Evolutionary conservation across 2,888 invertebrate genomes (phyloP).

Genomic region (Plusia festucae): DNA sequence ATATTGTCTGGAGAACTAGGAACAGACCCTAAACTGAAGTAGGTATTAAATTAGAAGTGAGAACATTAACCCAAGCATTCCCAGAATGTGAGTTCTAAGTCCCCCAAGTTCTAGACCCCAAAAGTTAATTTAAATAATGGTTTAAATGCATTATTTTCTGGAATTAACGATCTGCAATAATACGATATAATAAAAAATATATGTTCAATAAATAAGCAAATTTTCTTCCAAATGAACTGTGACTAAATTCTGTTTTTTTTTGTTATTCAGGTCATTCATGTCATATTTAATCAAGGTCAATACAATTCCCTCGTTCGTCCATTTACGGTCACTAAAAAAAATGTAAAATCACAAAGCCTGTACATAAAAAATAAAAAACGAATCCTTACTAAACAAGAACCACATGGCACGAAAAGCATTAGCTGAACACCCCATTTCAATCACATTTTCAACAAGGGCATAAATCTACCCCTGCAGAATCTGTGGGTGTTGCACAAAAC

Average conservation of each 20-base stretch:
- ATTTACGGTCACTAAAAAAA: background rate
- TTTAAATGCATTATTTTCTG: background rate
- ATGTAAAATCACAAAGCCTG: background rate
- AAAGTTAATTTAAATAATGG: background rate
- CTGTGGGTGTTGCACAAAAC: conserved; percentile 61
- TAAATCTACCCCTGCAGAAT: conserved; percentile 41
- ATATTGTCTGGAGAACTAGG: conserved; percentile 2
- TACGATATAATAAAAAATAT: background rate
- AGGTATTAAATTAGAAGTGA: conserved; percentile 22
- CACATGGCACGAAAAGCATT: conserved; percentile 13
- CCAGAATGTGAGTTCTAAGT: background rate
- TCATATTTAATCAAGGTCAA: no score
- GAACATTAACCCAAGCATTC: conserved; percentile 7
- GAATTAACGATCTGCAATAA: background rate
- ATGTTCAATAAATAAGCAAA: no score
- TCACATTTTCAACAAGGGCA: conserved; percentile 22
- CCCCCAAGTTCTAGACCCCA: no score
- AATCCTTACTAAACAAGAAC: background rate
- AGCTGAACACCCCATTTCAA: conserved; percentile 22
- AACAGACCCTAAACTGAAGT: conserved; percentile 11
- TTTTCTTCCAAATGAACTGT: no score
- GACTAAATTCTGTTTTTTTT: no score
- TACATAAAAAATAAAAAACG: background rate
- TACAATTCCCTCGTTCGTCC: background rate
- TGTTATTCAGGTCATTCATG: no score